Base-by-base conservation (phyloP, 2,113 vertebrate species). In the Phyllopteryx taeniolatus region DNA sequence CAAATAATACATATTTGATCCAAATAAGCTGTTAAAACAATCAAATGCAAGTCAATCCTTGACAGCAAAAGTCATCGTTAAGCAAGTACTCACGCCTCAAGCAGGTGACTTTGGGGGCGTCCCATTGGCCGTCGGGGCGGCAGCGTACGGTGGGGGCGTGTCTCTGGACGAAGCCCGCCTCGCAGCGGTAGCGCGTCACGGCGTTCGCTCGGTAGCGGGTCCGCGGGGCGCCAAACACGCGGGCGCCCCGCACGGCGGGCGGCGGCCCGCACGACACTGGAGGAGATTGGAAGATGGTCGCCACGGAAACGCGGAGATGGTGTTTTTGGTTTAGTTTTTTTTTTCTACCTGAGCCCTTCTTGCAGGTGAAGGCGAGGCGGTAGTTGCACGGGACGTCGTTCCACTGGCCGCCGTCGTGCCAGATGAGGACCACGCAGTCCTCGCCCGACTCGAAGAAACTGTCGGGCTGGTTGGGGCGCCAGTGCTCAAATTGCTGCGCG, bases 381-480 rank as follows among this genome's bases (percentile, higher is more conserved):
- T 99, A 98, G 88, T 98, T 98, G 84, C 96, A 98, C 0, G 97
- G 96, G 57, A 98, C 96, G 27, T 98, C 96, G 78, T 98, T 98
- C 96, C 96, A 98, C 83, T 96, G 95, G 7, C 97, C 96, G 0
- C 92, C 94, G 78, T 97, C 95, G 0, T 98, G 96, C 96, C 97
- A 99, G 79, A 98, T 97, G 87, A 98, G 97, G 44, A 99, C 96
- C 75, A 97, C 96, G 44, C 96, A 98, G 46, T 98, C 96, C 88
- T 98, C 96, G 57, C 96, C 96, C 0, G 94, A 88, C 81, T 96
- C 95, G 92, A 99, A 99, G 90, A 98, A 99, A 84, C 94, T 98
- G 84, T 99, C 97, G 0, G 97, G 97, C 83, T 99, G 97, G 88
- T 96, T 96, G 27, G 93, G 95, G 62, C 97, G 92, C 97, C 97